phyloP scores from a whole-genome alignment of 1,140 invertebrate species.

The Anastatus disparis region DNA sequence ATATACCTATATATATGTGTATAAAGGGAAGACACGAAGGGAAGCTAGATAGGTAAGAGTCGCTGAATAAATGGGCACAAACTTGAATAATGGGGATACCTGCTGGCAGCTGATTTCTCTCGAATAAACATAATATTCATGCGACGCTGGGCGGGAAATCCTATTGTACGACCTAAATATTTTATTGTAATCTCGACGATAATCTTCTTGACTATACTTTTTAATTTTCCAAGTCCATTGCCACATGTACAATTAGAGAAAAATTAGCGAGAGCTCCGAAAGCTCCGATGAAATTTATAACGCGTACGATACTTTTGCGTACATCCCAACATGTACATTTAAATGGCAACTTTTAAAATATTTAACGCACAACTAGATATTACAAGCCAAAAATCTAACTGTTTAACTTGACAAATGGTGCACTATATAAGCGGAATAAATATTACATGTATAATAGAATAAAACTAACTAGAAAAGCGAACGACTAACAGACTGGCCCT shows the following conservation, averaged over 20 bases:
- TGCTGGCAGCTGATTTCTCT: constrained; percentile 2
- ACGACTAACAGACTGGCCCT: too few species aligned
- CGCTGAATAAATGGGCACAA: background rate
- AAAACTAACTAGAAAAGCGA: too few species aligned
- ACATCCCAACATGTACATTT: background rate
- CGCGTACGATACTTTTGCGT: background rate
- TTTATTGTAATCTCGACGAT: too few species aligned
- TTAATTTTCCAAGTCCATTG: background rate
- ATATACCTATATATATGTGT: too few species aligned
- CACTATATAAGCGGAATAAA: too few species aligned
- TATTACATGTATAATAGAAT: too few species aligned
- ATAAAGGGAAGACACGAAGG: too few species aligned
- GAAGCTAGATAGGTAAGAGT: background rate
- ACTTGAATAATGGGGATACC: constrained; percentile 16
- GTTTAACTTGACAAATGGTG: too few species aligned
- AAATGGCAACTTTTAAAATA: constrained; percentile 2
- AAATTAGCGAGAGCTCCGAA: constrained; percentile 1
- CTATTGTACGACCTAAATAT: background rate
- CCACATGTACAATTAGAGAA: constrained; percentile 18
- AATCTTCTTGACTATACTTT: background rate
- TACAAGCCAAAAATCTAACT: too few species aligned
- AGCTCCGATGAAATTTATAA: background rate
- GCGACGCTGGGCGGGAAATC: background rate
- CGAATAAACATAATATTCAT: constrained; percentile 21
- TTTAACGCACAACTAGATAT: too few species aligned